phyloP scores from a whole-genome alignment of 2,113 vertebrate species.

The Thymallus thymallus region DNA sequence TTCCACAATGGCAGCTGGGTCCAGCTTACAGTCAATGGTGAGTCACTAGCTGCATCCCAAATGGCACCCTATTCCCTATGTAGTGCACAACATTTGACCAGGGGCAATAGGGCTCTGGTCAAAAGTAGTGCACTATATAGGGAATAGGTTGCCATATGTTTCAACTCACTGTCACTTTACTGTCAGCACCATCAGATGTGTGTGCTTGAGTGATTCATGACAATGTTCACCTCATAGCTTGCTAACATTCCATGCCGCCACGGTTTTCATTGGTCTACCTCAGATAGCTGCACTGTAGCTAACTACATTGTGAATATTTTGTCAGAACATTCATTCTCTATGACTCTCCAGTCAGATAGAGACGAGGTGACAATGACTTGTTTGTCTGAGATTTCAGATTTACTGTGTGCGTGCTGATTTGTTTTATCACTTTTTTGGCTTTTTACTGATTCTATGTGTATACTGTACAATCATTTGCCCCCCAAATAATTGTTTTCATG shows the following conservation, averaged over 20 bases:
- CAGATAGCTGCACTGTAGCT: too few relatives aligned
- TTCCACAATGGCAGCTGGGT: conserved; percentile 99
- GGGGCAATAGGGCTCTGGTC: too few relatives aligned
- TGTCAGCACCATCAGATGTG: background rate
- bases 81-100: too few relatives aligned
- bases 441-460: too few relatives aligned
- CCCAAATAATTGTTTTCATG: background rate
- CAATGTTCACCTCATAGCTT: background rate
- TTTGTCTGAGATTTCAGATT: too few relatives aligned
- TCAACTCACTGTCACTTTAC: too few relatives aligned
- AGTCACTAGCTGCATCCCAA: conserved; percentile 48
- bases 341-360: too few relatives aligned
- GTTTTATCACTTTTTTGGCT: background rate
- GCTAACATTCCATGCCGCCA: background rate
- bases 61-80: too few relatives aligned
- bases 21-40: conserved; percentile 96
- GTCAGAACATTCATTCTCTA: background rate
- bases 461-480: background rate
- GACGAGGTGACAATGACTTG: too few relatives aligned
- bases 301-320: background rate
- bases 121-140: too few relatives aligned
- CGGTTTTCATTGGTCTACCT: background rate
- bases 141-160: too few relatives aligned
- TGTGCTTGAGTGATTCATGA: background rate
- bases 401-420: too few relatives aligned